Evolutionary conservation across 2,888 invertebrate species (phyloP).

Genomic region (Heliconius ismenius): DNA sequence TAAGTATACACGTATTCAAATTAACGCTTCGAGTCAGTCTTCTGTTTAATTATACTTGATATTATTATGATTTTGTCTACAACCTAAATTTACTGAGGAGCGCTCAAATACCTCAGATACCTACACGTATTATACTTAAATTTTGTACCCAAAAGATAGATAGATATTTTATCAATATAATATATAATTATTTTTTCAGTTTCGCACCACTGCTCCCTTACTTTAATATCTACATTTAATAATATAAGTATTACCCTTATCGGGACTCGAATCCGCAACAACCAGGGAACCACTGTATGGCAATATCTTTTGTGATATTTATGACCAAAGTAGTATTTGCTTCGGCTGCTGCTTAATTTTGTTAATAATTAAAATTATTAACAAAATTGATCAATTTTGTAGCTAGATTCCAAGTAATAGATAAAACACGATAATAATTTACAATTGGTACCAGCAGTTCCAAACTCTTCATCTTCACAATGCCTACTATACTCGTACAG

Average conservation of each 20-base stretch:
- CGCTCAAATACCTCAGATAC: no score
- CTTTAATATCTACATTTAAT: not conserved
- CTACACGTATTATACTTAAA: no score
- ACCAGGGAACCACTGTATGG: no score
- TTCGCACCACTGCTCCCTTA: no score
- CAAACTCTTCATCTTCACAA: not conserved
- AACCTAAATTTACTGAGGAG: not conserved
- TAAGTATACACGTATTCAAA: conserved; percentile 32
- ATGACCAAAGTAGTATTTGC: no score
- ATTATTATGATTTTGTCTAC: conserved; percentile 32
- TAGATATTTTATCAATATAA: no score
- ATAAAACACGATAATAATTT: not conserved
- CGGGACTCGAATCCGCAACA: not conserved
- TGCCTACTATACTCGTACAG: not conserved
- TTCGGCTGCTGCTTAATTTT: no score
- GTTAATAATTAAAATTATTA: no score
- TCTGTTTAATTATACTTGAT: conserved; percentile 36
- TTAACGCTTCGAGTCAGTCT: conserved; percentile 31
- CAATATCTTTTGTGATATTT: no score
- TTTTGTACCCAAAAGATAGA: no score
- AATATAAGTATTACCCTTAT: not conserved
- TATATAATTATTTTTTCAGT: no score
- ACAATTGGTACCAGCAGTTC: not conserved
- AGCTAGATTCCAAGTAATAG: not conserved
- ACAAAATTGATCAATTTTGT: no score